phyloP scores from a whole-genome alignment of 2,888 invertebrate species.

The Melieria picta region DNA sequence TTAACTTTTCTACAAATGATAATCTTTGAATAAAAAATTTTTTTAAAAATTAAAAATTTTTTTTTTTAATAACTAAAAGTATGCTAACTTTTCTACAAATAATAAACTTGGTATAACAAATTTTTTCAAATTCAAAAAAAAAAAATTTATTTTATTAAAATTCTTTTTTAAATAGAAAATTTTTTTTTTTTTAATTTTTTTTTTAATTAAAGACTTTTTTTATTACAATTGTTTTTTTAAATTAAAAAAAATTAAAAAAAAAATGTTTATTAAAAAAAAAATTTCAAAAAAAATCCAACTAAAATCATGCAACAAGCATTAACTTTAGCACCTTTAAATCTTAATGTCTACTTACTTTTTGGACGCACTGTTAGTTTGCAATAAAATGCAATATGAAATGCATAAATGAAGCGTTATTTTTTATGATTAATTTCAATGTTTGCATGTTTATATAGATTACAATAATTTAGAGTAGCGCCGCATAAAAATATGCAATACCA shows the following conservation, averaged over 20 bases:
- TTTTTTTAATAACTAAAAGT: too few species aligned
- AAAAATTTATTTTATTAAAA: too few species aligned
- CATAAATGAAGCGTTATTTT: slow-evolving; percentile 8
- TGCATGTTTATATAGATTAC: too few species aligned
- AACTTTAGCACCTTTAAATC: not conserved
- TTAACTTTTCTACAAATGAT: too few species aligned
- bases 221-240: not conserved
- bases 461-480: slow-evolving; percentile 8
- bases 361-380: slow-evolving; percentile 53
- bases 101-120: too few species aligned
- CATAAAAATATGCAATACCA: slow-evolving; percentile 19
- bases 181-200: too few species aligned
- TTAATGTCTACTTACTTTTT: slow-evolving; percentile 58
- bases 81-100: too few species aligned
- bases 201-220: too few species aligned
- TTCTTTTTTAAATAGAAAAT: too few species aligned
- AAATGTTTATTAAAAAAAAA: not conserved
- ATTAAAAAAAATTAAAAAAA: not conserved
- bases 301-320: slow-evolving; percentile 5
- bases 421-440: not conserved
- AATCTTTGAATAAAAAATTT: too few species aligned
- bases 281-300: not conserved
- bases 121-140: too few species aligned
- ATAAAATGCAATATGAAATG: slow-evolving; percentile 1
- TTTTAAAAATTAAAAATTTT: too few species aligned